Base-by-base conservation (phyloP, 2,113 vertebrate genomes). In the Hassar affinis region DNA sequence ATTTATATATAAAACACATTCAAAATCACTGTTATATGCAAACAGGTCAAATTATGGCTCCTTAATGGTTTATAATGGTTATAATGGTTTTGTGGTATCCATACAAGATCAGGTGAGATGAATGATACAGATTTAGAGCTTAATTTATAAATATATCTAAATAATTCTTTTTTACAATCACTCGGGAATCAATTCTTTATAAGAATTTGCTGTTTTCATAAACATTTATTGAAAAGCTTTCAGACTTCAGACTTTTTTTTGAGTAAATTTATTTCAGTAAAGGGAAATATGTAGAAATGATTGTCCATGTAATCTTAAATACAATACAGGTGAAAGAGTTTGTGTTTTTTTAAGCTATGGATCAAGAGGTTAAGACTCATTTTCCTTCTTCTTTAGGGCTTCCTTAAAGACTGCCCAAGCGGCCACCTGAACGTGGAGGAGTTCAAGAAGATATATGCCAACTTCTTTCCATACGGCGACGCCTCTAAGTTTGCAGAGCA, bases 381-480 rank as follows among this genome's bases (percentile, higher is more conserved):
- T 78, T 61, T 80, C 20, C 59, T 8, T 79, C 61, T 47, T 66
- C 42, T 22, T 27, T 84, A 99, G 88, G 98, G 98, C 15, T 99
- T 99, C 92, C 95, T 99, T 85, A 99, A 99, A 94, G 98, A 99
- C 89, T 99, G 98, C 86, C 98, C 98, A 86, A 98, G 96, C 0
- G 98, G 98, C 33, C 98, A 97, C 89, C 95, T 99, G 88, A 96
- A 98, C 3, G 96, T 99, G 84, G 98, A 99, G 42, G 98, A 99
- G 92, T 99, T 99, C 93, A 99, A 99, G 93, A 99, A 99, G 91
- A 99, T 99, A 92, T 99, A 99, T 0, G 98, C 97, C 91, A 99
- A 99, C 89, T 99, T 99, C 94, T 99, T 99, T 90, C 98, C 98
- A 0, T 99, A 99, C 0, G 98, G 98, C 0, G 98, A 99, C 0